Evolutionary conservation across 2,113 vertebrate species (phyloP).

Genomic region (Pygoscelis antarcticus): DNA sequence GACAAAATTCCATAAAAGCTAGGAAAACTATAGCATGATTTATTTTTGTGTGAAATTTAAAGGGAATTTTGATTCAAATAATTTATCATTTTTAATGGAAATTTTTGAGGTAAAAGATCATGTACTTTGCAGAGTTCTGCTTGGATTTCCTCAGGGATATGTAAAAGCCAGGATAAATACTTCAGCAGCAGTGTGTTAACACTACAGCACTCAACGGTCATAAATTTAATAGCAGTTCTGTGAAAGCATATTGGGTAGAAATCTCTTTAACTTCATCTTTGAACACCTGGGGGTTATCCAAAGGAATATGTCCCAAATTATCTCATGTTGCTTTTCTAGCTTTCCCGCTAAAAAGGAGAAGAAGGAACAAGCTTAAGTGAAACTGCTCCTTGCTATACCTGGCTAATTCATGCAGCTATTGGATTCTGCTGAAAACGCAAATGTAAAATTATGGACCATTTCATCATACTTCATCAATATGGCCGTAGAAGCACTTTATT

Average conservation of each 20-base stretch:
- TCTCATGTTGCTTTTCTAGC: neutral
- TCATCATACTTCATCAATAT: neutral
- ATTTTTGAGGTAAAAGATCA: conserved; percentile 66
- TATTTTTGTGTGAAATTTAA: conserved; percentile 51
- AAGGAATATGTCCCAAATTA: neutral
- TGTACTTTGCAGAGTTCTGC: conserved; percentile 62
- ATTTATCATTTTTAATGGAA: conserved; percentile 71
- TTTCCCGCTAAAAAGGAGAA: neutral
- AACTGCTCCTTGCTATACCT: neutral
- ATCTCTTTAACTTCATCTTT: neutral
- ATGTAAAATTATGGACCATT: neutral
- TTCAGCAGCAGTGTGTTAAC: conserved; percentile 68
- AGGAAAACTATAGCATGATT: conserved; percentile 57
- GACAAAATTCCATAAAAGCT: conserved; percentile 11
- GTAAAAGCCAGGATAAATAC: conserved; percentile 77
- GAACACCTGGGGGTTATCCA: neutral
- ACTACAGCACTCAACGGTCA: conserved; percentile 66
- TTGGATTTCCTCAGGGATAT: conserved; percentile 70
- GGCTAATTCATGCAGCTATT: neutral
- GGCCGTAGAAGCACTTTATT: neutral
- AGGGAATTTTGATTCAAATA: conserved; percentile 51
- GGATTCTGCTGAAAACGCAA: neutral
- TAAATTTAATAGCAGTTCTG: conserved; percentile 58
- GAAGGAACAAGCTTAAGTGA: neutral
- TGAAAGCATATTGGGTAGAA: conserved; percentile 11